Conservation (phyloP, 2,888 invertebrate genomes). For the Rotaria magnacalcarata region DNA sequence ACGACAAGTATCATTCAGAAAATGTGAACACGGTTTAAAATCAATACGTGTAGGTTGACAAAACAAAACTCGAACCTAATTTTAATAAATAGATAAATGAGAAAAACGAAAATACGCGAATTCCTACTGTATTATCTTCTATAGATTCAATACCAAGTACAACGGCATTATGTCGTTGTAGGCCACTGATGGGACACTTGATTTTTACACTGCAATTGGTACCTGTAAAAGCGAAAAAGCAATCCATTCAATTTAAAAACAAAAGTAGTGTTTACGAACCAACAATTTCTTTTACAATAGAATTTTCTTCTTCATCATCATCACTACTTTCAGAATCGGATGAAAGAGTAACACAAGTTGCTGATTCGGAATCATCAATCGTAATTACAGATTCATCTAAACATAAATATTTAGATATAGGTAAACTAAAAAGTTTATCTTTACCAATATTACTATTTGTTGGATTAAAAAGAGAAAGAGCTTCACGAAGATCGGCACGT, state of each 20-base stretch:
- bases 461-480: neutral
- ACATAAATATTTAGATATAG: neutral
- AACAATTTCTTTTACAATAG: neutral
- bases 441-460: neutral
- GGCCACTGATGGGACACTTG: slow-evolving; percentile 31
- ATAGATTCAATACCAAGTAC: slow-evolving; percentile 40
- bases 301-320: neutral
- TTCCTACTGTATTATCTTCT: slow-evolving; percentile 38
- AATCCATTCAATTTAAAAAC: too few species aligned
- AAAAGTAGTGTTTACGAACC: neutral
- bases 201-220: slow-evolving; percentile 43
- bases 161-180: slow-evolving; percentile 42
- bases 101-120: neutral
- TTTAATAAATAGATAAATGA: neutral
- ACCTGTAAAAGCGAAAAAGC: neutral
- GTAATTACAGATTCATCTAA: neutral
- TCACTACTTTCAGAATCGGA: neutral
- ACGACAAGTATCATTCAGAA: slow-evolving; percentile 41
- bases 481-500: slow-evolving; percentile 12
- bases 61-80: slow-evolving; percentile 42
- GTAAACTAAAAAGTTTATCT: neutral
- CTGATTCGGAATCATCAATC: neutral
- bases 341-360: neutral
- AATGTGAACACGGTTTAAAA: slow-evolving; percentile 43
- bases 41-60: slow-evolving; percentile 42